Evolutionary conservation across 2,888 invertebrate species (phyloP).

Genomic region (Mesochorus sp.): DNA sequence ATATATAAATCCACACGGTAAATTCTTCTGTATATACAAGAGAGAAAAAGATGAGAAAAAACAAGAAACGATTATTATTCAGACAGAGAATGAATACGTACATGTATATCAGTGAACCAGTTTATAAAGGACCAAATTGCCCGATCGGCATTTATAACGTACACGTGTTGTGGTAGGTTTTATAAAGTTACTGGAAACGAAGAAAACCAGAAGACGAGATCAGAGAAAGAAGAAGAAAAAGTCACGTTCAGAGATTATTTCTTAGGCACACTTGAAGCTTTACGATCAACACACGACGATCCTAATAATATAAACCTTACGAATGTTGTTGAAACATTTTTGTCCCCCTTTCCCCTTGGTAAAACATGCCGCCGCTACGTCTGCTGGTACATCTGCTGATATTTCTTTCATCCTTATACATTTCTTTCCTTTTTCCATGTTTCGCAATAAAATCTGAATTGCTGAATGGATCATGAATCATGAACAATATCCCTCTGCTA

Average conservation of each 20-base stretch:
- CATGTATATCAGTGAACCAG: constrained; percentile 71
- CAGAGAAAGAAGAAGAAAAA: constrained; percentile 3
- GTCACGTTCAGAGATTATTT: constrained; percentile 38
- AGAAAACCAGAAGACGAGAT: constrained; percentile 17
- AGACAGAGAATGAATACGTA: constrained; percentile 58
- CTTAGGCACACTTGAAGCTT: constrained; percentile 18
- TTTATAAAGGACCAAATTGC: constrained; percentile 76
- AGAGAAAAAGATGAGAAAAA: constrained; percentile 12
- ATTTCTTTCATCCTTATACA: neutral
- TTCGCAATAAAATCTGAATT: neutral
- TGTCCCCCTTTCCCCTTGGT: too few species aligned
- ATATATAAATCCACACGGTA: constrained; percentile 66
- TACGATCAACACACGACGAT: neutral
- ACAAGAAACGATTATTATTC: constrained; percentile 56
- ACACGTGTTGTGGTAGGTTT: constrained; percentile 60
- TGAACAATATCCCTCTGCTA: too few species aligned
- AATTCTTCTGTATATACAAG: constrained; percentile 62
- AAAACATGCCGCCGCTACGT: too few species aligned
- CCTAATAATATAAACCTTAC: constrained; percentile 8
- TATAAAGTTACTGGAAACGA: constrained; percentile 44
- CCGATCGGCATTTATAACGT: constrained; percentile 61
- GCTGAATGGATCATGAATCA: too few species aligned
- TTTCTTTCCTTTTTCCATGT: too few species aligned
- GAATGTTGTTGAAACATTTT: constrained; percentile 10
- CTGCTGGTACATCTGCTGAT: neutral